phyloP scores from a whole-genome alignment of 1,140 invertebrate species.

The Alviniconcha marisindica region DNA sequence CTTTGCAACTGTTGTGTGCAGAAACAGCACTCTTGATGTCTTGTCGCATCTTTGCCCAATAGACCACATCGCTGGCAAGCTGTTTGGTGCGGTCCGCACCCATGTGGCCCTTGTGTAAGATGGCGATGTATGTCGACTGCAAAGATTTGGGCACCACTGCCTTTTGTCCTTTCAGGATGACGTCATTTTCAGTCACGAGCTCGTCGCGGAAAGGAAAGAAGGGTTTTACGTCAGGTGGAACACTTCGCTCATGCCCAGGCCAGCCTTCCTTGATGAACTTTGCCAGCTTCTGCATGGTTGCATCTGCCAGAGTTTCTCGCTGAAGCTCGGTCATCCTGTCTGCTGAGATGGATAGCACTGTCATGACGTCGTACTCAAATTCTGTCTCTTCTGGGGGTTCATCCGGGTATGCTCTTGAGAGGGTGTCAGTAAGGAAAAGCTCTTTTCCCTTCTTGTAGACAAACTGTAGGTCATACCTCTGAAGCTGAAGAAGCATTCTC shows the following conservation, averaged over 20 bases:
- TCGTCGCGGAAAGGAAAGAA: too few species aligned
- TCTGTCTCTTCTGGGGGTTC: neutral
- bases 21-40: neutral
- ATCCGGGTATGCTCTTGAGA: slow-evolving; percentile 28
- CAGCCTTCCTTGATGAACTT: neutral
- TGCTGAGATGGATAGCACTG: too few species aligned
- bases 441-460: slow-evolving; percentile 45
- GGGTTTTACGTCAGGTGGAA: too few species aligned
- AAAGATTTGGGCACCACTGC: neutral
- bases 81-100: slow-evolving; percentile 27
- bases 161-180: too few species aligned
- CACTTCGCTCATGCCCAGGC: neutral
- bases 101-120: slow-evolving; percentile 18
- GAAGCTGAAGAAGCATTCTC: slow-evolving; percentile 45
- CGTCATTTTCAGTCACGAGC: too few species aligned
- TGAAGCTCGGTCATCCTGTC: too few species aligned
- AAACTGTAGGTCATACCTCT: slow-evolving; percentile 56
- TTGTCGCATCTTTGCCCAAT: neutral
- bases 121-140: slow-evolving; percentile 18
- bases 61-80: neutral
- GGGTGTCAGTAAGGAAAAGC: slow-evolving; percentile 41
- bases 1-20: slow-evolving; percentile 16
- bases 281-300: too few species aligned
- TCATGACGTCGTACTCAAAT: too few species aligned
- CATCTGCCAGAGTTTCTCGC: too few species aligned